Evolutionary conservation across 1,140 invertebrate genomes (phyloP), one percentile per base, ranked within the genome.

Genomic region (Aradophagus sp.): DNA sequence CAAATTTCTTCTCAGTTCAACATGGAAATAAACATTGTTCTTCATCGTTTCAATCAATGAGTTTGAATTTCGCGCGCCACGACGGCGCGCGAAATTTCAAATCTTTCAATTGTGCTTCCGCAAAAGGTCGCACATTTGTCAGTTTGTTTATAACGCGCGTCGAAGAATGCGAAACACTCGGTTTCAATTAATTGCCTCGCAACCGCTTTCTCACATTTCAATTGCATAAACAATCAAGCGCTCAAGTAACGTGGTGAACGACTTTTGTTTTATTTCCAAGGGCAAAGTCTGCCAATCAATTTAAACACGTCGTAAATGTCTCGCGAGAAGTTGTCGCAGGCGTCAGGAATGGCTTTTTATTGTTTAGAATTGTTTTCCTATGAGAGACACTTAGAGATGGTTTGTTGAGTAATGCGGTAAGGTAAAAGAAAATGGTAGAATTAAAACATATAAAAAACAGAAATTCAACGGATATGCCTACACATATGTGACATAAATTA

Each of bases 221-320:
- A 53, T 62, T 56, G 16, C 17, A 48, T 41, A 66, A 66, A 66
- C 23, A 56, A 56, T 61, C 41, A 48, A 26, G 35, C 42, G 29
- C 31, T 20, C 7, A 61, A 62, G 31, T 44, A 62, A 44, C 17
- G 36, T 17, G 26, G 32, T 45, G 63, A 50, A 35, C 14, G 10
- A 20, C 44, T 61, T 52, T 63, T 58, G 67, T 63, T 63, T 70
- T 56, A 31, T 39, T 58, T 70, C 34, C 52, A 62, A 63, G 67
- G 45, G 38, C 52, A 59, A 63, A 63, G 44, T 70, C 67, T 70
- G 58, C 31, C 32, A 34, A 63, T 63, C 39, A 63, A 63, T 58
- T 70, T 63, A 63, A 70, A 59, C 58, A 59, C 14, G 11, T 59
- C 48, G 42, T 63, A 50, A 63, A 63, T 35, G 45, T 70, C 58